Evolutionary conservation across 2,888 invertebrate genomes (phyloP), one percentile per base, ranked within the genome.

Genomic region (Endotricha flammealis): DNA sequence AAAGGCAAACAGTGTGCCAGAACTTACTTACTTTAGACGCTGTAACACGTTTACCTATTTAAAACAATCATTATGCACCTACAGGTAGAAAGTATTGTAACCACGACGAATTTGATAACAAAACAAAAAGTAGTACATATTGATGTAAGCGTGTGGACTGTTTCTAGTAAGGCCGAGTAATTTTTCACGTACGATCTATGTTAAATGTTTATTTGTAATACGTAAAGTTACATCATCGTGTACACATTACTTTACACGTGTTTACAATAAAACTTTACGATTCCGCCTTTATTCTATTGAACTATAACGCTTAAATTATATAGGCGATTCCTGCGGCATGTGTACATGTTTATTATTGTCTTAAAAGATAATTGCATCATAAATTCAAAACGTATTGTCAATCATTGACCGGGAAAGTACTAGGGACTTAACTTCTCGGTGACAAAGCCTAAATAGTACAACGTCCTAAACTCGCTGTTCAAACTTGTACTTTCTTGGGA

Each of bases 211-310:
- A 59, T 46, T 46, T 48, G 56, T 53, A 59, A 62, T 57, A 66
- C 48, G 46, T 38, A 46, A 39, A 37, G 41, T 57, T 57, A 59
- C 67, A 63, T 73, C 64, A 69, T 73, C 64, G 69, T 52, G 45
- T 43, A 52, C 46, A 56, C 51, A 62, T 74, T 60, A 68, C 50
- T 40, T 60, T 80, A 75, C 81, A 82, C 83, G 83, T 82, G 83
- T 80, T 69, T 55, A 56, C 54, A 69, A 85, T 85, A 81, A 85
- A 81, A 67, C 59, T 79, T 80, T 78, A 80, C 81, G 78, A 65
- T 66, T 70, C 71, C 70, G 73, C 73, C 58, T 70, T 59, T 58
- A 65, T 72, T 73, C 64, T 68, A 63, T 69, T 62, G 67, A 65
- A 65, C 68, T 56, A 75, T 81, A 81, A 79, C 70, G 77, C 65